phyloP scores from a whole-genome alignment of 2,888 invertebrate species.

The Fabriciana adippe region DNA sequence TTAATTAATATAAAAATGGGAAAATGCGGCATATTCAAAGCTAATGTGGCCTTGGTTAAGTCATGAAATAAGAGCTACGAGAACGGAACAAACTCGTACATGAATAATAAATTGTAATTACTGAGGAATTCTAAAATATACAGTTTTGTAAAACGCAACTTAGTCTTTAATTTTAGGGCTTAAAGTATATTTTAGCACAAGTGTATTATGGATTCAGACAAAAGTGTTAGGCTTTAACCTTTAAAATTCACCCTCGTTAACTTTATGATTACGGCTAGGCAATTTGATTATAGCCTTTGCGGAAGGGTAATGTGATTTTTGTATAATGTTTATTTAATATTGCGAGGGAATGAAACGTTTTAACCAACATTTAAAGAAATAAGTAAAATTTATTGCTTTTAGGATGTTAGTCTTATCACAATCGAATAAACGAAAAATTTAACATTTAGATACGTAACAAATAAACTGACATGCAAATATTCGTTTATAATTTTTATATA shows the following conservation, averaged over 20 bases:
- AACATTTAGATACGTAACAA: too few species aligned
- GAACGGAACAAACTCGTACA: slow-evolving; percentile 14
- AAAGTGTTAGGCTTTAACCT: slow-evolving; percentile 31
- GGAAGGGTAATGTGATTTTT: slow-evolving; percentile 30
- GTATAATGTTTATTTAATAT: slow-evolving; percentile 33
- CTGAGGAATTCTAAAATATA: slow-evolving; percentile 31
- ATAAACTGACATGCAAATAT: too few species aligned
- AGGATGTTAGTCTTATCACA: too few species aligned
- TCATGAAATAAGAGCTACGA: slow-evolving; percentile 30
- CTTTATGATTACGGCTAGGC: slow-evolving; percentile 37
- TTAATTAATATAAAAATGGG: slow-evolving; percentile 20
- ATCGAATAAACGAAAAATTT: too few species aligned
- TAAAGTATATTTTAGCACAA: slow-evolving; percentile 22
- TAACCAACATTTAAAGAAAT: background rate
- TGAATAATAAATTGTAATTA: slow-evolving; percentile 35
- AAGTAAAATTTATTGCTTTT: background rate
- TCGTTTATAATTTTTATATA: too few species aligned
- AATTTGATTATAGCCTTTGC: slow-evolving; percentile 38
- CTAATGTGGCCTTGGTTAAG: slow-evolving; percentile 27
- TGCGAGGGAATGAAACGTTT: slow-evolving; percentile 27
- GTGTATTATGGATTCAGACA: slow-evolving; percentile 10
- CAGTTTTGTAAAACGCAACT: slow-evolving; percentile 9
- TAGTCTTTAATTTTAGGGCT: background rate
- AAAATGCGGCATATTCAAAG: slow-evolving; percentile 34
- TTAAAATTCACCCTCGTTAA: slow-evolving; percentile 43